Percentiles rank a stretch among this genome's conserved stretches.
These are phyloP conservation scores for Drosophila triauraria DNA, from an alignment of 1,140 invertebrate species.

Conservation along the genomic window DNA sequence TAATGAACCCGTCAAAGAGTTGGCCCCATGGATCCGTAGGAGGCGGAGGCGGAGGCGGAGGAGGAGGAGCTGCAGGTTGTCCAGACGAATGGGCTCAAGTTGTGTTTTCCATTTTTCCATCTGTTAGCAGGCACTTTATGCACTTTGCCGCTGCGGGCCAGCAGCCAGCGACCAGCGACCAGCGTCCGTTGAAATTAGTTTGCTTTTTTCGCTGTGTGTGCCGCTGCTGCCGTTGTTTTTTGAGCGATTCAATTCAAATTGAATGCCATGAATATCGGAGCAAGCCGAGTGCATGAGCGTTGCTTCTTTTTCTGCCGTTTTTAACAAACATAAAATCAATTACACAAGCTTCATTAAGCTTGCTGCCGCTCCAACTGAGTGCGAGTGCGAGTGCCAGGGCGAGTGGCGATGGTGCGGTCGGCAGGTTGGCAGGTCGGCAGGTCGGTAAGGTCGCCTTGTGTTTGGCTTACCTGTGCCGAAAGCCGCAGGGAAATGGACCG, in stretches of 20 bases:
- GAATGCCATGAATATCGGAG: slow-evolving; percentile 74
- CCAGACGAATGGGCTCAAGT: slow-evolving; percentile 44
- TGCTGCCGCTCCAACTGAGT: slow-evolving; percentile 21
- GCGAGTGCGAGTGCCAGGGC: slow-evolving; percentile 16
- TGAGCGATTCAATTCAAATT: slow-evolving; percentile 77
- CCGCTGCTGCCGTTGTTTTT: slow-evolving; percentile 20
- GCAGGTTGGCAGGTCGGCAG: slow-evolving; percentile 5
- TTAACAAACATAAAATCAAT: slow-evolving; percentile 83
- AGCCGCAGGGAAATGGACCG: slow-evolving; percentile 46
- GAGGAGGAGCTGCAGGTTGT: slow-evolving; percentile 6
- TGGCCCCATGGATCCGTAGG: neutral
- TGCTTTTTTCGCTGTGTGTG: slow-evolving; percentile 27
- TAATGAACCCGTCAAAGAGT: slow-evolving; percentile 64
- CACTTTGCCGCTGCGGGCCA: slow-evolving; percentile 65
- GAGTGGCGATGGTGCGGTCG: slow-evolving; percentile 26
- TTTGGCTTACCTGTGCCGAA: slow-evolving; percentile 39
- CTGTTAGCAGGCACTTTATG: slow-evolving; percentile 61
- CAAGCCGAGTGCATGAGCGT: slow-evolving; percentile 64
- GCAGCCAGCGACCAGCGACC: slow-evolving; percentile 1
- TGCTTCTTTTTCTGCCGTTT: slow-evolving; percentile 81
- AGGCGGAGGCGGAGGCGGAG: neutral
- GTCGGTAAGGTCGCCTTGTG: slow-evolving; percentile 25
- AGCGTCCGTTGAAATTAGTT: slow-evolving; percentile 66
- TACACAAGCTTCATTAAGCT: slow-evolving; percentile 82
- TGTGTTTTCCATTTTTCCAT: slow-evolving; percentile 24